Conservation (phyloP, 1,140 invertebrate genomes). For the Kradibia gibbosae region DNA sequence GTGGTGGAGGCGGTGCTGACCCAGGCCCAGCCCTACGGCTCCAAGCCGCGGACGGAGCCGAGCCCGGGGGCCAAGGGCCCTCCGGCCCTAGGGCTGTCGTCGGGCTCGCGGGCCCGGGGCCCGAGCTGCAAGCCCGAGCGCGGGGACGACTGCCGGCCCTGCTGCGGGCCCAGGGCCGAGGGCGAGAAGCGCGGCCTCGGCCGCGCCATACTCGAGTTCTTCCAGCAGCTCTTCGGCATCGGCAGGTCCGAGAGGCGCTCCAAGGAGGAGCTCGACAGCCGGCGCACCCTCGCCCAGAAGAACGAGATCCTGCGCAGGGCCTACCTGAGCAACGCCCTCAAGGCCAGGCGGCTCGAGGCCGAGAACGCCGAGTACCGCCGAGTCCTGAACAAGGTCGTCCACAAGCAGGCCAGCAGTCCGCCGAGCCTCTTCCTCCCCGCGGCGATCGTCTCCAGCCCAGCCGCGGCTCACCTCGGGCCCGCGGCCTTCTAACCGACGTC, state of each 20-base stretch:
- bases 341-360: background rate
- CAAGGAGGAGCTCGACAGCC: background rate
- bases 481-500: too few relatives aligned
- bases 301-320: background rate
- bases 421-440: too few relatives aligned
- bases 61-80: too few relatives aligned
- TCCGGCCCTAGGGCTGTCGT: too few relatives aligned
- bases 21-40: too few relatives aligned
- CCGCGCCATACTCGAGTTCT: background rate
- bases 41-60: too few relatives aligned
- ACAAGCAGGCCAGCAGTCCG: background rate
- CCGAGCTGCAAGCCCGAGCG: too few relatives aligned
- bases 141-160: background rate
- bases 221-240: background rate
- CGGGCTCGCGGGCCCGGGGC: too few relatives aligned
- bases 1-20: too few relatives aligned
- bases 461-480: too few relatives aligned
- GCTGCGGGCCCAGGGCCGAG: background rate
- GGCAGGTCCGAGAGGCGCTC: background rate
- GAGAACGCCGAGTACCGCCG: background rate
- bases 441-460: too few relatives aligned
- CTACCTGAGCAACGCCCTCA: background rate
- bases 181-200: background rate
- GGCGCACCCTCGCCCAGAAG: background rate
- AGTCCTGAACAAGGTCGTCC: background rate